Percentiles rank a stretch among this genome's conserved stretches.
phyloP scores from a whole-genome alignment of 2,797 vertebrate genomes.

The Atherinosoma microstoma region DNA sequence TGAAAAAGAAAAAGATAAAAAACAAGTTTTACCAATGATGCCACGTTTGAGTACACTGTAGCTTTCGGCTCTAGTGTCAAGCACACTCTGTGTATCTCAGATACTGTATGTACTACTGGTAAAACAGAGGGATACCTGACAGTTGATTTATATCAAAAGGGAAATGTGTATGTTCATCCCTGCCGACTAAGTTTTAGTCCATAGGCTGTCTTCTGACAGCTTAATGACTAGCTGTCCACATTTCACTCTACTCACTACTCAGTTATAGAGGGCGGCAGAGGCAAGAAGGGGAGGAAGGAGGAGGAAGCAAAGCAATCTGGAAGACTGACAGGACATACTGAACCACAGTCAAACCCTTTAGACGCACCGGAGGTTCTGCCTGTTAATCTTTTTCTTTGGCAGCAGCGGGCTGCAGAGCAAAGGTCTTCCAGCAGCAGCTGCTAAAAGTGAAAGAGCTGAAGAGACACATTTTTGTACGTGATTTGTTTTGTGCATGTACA shows the following conservation, averaged over 20 bases:
- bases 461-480: conserved; percentile 41
- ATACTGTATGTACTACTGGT: conserved; percentile 3
- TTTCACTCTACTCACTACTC: conserved; percentile 60
- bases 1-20: neutral
- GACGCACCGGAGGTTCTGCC: conserved; percentile 44
- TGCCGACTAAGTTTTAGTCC: conserved; percentile 62
- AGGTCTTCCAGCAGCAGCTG: conserved; percentile 54
- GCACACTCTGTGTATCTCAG: conserved; percentile 17
- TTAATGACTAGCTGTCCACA: conserved; percentile 75
- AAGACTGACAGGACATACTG: conserved; percentile 45
- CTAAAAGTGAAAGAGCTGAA: conserved; percentile 35
- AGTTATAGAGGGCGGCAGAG: conserved; percentile 34
- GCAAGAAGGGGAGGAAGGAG: conserved; percentile 19
- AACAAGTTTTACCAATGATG: neutral
- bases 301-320: conserved; percentile 48
- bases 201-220: conserved; percentile 63
- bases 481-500: neutral
- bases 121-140: conserved; percentile 49
- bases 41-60: conserved; percentile 7
- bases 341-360: conserved; percentile 39
- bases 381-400: conserved; percentile 51
- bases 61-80: conserved; percentile 18
- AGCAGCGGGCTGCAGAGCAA: conserved; percentile 24
- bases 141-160: conserved; percentile 56
- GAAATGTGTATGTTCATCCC: conserved; percentile 54